A percentile compares a stretch with the other conserved stretches of the same genome.
phyloP scores from a whole-genome alignment of 2,113 vertebrate species.

The Hippolais icterina region DNA sequence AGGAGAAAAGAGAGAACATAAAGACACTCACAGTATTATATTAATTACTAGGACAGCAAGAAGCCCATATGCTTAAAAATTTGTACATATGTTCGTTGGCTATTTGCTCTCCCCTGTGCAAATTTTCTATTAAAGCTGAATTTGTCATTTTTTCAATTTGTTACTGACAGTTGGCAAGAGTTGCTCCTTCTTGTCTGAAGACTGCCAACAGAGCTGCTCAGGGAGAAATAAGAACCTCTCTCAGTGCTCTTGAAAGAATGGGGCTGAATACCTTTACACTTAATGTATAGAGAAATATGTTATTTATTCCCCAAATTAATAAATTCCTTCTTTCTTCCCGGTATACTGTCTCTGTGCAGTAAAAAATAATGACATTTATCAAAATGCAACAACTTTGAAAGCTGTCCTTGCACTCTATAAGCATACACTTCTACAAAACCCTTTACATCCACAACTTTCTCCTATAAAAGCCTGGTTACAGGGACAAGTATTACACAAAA shows the following conservation, averaged over 20 bases:
- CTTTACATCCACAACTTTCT: neutral
- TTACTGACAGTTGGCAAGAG: constrained; percentile 2
- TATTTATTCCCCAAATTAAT: neutral
- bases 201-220: constrained; percentile 10
- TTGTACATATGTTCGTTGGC: constrained; percentile 34
- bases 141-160: constrained; percentile 47
- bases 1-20: neutral
- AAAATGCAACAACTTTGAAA: neutral
- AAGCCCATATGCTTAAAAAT: constrained; percentile 64
- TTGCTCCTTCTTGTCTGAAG: constrained; percentile 3
- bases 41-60: constrained; percentile 62
- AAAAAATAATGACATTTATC: neutral
- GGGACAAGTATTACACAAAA: neutral
- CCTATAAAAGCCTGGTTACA: neutral
- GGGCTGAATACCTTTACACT: neutral
- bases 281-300: neutral
- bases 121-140: constrained; percentile 26
- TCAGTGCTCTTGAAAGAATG: neutral
- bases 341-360: neutral
- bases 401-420: neutral
- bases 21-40: constrained; percentile 44
- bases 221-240: neutral
- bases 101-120: constrained; percentile 19
- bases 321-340: neutral
- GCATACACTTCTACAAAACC: neutral